Conservation (phyloP, 2,113 vertebrate genomes). For the Neodon shergylaensis region DNA sequence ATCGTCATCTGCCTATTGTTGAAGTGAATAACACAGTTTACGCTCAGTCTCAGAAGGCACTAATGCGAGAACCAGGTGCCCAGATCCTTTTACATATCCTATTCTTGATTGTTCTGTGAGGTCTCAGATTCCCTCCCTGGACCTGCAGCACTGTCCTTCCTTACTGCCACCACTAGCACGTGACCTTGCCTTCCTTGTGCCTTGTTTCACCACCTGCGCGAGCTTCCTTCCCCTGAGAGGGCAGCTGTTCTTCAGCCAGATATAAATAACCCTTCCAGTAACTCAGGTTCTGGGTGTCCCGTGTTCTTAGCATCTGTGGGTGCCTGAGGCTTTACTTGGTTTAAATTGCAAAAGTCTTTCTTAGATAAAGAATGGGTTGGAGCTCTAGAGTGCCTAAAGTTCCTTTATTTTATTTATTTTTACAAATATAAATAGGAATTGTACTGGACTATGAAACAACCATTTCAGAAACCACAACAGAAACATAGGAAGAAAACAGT, state of each 20-base stretch:
- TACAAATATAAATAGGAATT: background rate
- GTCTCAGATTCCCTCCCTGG: background rate
- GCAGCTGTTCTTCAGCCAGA: background rate
- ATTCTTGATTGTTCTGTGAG: fast-evolving
- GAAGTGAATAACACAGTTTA: fast-evolving
- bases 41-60: no score
- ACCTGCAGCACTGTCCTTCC: fast-evolving
- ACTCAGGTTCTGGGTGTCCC: background rate
- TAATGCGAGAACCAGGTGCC: background rate
- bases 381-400: background rate
- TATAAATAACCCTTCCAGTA: background rate
- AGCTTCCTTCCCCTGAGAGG: background rate
- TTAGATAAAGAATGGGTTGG: background rate
- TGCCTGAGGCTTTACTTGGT: background rate
- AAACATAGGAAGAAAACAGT: background rate
- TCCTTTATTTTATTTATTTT: background rate
- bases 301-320: background rate
- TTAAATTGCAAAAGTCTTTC: background rate
- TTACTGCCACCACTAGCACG: fast-evolving
- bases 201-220: background rate
- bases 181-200: background rate
- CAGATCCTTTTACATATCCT: fast-evolving
- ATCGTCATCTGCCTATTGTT: background rate
- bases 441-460: background rate
- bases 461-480: background rate